Percentiles rank a stretch among this genome's conserved stretches.
Evolutionary conservation across 1,140 invertebrate genomes (phyloP).

Genomic region (Saxidomus purpurata): DNA sequence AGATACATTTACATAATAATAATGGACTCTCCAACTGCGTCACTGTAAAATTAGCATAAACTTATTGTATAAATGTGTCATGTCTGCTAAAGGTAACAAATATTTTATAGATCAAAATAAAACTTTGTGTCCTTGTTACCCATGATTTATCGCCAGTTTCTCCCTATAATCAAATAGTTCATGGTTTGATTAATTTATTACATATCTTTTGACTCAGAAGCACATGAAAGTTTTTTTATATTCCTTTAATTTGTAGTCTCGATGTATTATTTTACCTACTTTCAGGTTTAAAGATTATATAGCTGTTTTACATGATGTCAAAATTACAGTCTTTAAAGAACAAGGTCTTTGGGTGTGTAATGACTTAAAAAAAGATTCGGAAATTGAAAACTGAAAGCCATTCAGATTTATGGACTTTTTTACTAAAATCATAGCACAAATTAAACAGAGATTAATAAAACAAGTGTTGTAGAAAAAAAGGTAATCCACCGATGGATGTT

Average conservation of each 20-base stretch:
- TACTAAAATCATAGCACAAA: no score
- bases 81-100: no score
- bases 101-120: no score
- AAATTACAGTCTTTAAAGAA: constrained; percentile 14
- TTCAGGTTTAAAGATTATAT: not conserved
- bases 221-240: constrained; percentile 4
- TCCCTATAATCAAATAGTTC: not conserved
- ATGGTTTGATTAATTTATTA: not conserved
- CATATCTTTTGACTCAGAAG: not conserved
- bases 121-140: not conserved
- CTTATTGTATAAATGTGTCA: no score
- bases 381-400: not conserved
- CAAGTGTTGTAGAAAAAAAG: no score
- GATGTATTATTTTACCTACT: not conserved
- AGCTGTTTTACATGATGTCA: not conserved
- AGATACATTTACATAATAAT: no score
- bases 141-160: not conserved
- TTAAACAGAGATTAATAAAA: no score
- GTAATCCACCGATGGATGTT: no score
- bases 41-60: no score
- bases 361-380: not conserved
- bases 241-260: not conserved
- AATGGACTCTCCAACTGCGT: no score
- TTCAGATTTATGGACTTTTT: not conserved
- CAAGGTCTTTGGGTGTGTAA: not conserved